phyloP scores from a whole-genome alignment of 2,797 vertebrate species.

The Dipus sagitta region DNA sequence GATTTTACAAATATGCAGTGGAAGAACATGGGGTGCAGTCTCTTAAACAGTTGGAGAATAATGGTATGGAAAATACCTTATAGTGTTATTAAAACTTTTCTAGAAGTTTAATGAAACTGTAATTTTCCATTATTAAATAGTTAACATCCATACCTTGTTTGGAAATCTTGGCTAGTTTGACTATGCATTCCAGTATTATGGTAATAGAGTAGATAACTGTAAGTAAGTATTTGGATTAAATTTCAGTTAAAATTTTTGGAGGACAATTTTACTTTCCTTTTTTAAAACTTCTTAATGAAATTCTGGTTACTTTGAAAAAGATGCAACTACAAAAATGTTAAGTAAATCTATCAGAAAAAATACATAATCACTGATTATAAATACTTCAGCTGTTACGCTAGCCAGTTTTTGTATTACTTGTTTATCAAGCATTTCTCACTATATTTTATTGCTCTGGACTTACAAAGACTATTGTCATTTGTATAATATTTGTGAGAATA shows the following conservation, averaged over 20 bases:
- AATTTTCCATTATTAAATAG: neutral
- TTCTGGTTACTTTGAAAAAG: too few species aligned
- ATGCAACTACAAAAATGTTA: too few species aligned
- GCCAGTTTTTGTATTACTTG: too few species aligned
- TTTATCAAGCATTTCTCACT: too few species aligned
- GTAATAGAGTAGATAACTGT: slow-evolving; percentile 8
- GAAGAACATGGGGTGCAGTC: neutral
- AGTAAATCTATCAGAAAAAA: too few species aligned
- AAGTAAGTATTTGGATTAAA: slow-evolving; percentile 15
- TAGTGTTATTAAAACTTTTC: neutral
- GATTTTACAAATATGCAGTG: neutral
- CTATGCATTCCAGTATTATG: neutral
- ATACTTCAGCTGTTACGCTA: too few species aligned
- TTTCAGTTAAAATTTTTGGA: neutral
- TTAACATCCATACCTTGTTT: neutral
- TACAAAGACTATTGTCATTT: too few species aligned
- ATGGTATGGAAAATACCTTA: neutral
- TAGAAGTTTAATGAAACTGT: neutral
- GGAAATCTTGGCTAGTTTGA: neutral
- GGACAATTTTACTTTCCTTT: neutral
- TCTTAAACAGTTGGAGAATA: neutral
- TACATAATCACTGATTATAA: too few species aligned
- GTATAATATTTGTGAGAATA: too few species aligned
- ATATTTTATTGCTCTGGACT: too few species aligned
- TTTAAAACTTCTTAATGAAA: too few species aligned